A percentile compares a stretch with the other conserved stretches of the same genome.
Evolutionary conservation across 2,888 invertebrate species (phyloP).

Genomic region (Callinectes sapidus): DNA sequence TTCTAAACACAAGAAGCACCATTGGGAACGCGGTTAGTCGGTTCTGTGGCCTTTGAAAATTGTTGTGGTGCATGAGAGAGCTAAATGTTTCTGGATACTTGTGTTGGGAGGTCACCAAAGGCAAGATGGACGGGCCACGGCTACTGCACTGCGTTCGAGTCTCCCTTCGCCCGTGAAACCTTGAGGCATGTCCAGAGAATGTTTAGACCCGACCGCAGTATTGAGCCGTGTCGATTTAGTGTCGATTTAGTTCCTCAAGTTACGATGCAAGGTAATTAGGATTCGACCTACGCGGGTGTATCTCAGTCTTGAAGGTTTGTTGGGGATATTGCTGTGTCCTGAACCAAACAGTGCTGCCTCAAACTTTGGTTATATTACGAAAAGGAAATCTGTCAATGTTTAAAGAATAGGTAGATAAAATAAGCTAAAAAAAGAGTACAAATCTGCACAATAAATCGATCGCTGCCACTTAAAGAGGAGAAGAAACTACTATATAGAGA

Average conservation of each 20-base stretch:
- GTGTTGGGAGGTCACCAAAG: background rate
- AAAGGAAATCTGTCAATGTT: background rate
- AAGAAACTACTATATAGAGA: too few relatives aligned
- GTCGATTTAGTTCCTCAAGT: background rate
- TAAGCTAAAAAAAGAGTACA: too few relatives aligned
- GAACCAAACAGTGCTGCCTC: background rate
- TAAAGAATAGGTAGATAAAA: too few relatives aligned
- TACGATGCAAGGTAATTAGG: slow-evolving; percentile 13
- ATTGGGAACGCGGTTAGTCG: too few relatives aligned
- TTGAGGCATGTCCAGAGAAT: background rate
- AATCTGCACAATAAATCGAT: too few relatives aligned
- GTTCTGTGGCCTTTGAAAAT: too few relatives aligned
- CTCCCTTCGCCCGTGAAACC: background rate
- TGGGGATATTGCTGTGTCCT: background rate
- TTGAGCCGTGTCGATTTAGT: slow-evolving; percentile 9
- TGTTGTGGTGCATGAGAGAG: too few relatives aligned
- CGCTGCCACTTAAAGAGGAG: too few relatives aligned
- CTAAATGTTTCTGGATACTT: too few relatives aligned
- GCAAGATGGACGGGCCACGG: background rate
- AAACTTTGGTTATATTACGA: background rate
- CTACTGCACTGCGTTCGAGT: background rate
- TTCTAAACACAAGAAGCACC: too few relatives aligned
- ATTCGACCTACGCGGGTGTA: background rate
- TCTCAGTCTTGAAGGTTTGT: background rate
- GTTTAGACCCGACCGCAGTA: background rate